Conservation (phyloP, 2,797 vertebrate species). For the Atherinosoma microstoma region DNA sequence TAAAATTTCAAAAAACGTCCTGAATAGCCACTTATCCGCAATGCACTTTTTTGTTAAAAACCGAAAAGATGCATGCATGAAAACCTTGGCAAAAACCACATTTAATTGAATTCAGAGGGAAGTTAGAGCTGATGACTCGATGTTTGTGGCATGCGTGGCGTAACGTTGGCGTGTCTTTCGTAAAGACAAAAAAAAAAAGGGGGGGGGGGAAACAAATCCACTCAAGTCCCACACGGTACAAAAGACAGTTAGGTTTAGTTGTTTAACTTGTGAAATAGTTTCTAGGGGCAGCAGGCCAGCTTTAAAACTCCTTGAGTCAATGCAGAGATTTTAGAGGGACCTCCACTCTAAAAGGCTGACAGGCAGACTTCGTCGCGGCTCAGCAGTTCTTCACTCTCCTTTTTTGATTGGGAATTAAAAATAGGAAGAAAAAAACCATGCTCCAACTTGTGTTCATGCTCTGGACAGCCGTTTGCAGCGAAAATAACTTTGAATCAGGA, state of each 20-base stretch:
- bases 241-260: conserved; percentile 1
- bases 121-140: conserved; percentile 51
- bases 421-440: neutral
- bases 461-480: conserved; percentile 1
- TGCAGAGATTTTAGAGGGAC: conserved; percentile 63
- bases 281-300: neutral
- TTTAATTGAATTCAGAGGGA: conserved; percentile 31
- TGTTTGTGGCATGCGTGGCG: conserved; percentile 68
- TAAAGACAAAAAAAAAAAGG: neutral
- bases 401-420: conserved; percentile 31
- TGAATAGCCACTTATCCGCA: neutral
- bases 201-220: neutral
- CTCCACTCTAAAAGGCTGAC: conserved; percentile 33
- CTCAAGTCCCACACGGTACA: conserved; percentile 29
- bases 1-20: conserved; percentile 5
- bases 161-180: conserved; percentile 47
- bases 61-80: conserved; percentile 4
- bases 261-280: neutral
- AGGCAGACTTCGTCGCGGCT: conserved; percentile 45
- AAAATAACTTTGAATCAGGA: neutral
- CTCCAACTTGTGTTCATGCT: conserved; percentile 33
- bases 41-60: neutral
- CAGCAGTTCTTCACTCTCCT: conserved; percentile 20
- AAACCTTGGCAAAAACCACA: neutral
- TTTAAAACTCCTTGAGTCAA: conserved; percentile 27